A percentile compares a stretch with the other conserved stretches of the same genome.
These are phyloP conservation scores for Pedionomus torquatus DNA, from an alignment of 2,113 vertebrate genomes.

Conservation along the genomic window DNA sequence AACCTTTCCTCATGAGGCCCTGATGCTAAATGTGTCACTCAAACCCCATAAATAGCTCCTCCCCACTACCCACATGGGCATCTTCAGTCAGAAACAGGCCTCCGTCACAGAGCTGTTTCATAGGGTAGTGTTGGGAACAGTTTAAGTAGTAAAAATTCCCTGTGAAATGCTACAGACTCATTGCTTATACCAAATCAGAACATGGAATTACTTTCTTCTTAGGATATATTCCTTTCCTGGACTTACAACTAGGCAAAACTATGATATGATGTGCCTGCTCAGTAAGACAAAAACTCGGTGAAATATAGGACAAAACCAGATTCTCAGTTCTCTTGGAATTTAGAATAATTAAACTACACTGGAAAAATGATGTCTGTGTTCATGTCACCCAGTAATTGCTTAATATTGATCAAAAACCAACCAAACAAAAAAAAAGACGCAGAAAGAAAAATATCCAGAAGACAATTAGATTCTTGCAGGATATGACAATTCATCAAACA, in stretches of 20 bases:
- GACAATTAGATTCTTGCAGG: background rate
- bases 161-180: background rate
- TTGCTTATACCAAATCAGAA: background rate
- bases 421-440: background rate
- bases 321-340: background rate
- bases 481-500: background rate
- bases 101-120: background rate
- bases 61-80: background rate
- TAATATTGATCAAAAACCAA: background rate
- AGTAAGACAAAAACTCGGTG: background rate
- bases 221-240: background rate
- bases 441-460: background rate
- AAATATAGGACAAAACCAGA: background rate
- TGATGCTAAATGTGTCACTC: background rate
- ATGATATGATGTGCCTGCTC: background rate
- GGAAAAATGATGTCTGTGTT: background rate
- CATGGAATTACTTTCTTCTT: constrained; percentile 1
- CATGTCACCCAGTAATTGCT: background rate
- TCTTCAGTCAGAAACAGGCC: background rate
- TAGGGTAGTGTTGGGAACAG: background rate
- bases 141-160: background rate
- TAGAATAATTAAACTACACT: background rate
- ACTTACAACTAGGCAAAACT: background rate
- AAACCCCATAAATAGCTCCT: background rate
- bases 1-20: background rate